Base-by-base conservation (phyloP, 1,140 invertebrate species). In the Bombus balteatus region DNA sequence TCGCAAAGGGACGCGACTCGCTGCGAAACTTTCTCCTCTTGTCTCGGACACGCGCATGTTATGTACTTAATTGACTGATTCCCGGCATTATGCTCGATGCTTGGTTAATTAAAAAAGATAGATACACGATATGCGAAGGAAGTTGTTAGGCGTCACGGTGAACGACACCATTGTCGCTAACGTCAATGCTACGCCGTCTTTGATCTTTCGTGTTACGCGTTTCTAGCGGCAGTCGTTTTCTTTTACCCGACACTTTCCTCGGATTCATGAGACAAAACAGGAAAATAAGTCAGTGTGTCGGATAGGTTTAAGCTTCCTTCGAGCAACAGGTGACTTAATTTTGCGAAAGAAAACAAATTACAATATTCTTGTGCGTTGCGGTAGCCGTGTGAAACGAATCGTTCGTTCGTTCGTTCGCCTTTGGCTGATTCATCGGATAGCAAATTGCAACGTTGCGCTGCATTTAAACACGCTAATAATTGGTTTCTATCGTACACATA, bases 91-190 rank as follows among this genome's bases (percentile, higher is more conserved):
- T 91, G 91, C 89, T 91, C 81, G 87, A 88, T 32, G 65, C 66
- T 85, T 71, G 70, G 81, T 91, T 91, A 93, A 93, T 93, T 93
- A 91, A 88, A 32, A 34, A 83, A 88, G 78, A 83, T 90, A 87
- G 74, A 87, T 81, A 82, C 74, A 84, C 76, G 86, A 81, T 78
- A 77, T 43, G 47, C 76, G 62, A 74, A 89, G 87, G 90, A 92
- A 92, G 88, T 92, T 85, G 88, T 89, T 86, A 85, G 47, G 70
- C 72, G 71, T 88, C 77, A 77, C 83, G 81, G 75, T 73, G 68
- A 53, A 62, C 72, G 62, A 75, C 79, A 82, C 22, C 81, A 66
- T 87, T 74, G 81, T 78, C 47, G 18, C 71, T 78, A 39, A n/a
- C 43, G 59, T n/a, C n/a, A 37, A 53, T 53, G 47, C 47, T 53